Percentiles rank a stretch among this genome's conserved stretches.
Conservation (phyloP, 2,113 vertebrate species). For the Rhegmatorhina hoffmannsi region DNA sequence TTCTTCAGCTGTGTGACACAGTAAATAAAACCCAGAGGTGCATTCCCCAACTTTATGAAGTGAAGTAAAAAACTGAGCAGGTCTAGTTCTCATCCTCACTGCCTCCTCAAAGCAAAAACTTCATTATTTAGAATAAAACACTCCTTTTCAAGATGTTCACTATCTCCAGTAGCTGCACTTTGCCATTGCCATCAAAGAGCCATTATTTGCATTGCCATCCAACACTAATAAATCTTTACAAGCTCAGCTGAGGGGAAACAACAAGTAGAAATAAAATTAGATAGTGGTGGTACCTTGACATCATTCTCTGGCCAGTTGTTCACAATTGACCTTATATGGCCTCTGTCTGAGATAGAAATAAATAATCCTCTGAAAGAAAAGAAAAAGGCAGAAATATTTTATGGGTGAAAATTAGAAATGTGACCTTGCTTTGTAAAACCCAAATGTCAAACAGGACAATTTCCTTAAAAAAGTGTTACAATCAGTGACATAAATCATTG, state of each 20-base stretch:
- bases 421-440: background rate
- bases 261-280: background rate
- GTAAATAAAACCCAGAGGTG: background rate
- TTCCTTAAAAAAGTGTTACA: background rate
- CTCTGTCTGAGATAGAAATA: constrained; percentile 94
- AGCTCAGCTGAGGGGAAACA: background rate
- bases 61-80: background rate
- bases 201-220: background rate
- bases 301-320: constrained; percentile 97
- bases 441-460: background rate
- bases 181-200: background rate
- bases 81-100: background rate
- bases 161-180: background rate
- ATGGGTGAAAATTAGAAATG: background rate
- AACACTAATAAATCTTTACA: background rate
- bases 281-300: constrained; percentile 81
- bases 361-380: constrained; percentile 87
- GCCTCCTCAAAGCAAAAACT: background rate
- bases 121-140: background rate
- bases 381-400: constrained; percentile 4
- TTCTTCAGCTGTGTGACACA: background rate
- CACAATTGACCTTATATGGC: constrained; percentile 92
- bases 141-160: rapidly evolving
- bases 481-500: background rate
- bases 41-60: background rate